These are phyloP conservation scores for Diadophis punctatus DNA, from an alignment of 2,113 vertebrate genomes.

Conservation along the genomic window DNA sequence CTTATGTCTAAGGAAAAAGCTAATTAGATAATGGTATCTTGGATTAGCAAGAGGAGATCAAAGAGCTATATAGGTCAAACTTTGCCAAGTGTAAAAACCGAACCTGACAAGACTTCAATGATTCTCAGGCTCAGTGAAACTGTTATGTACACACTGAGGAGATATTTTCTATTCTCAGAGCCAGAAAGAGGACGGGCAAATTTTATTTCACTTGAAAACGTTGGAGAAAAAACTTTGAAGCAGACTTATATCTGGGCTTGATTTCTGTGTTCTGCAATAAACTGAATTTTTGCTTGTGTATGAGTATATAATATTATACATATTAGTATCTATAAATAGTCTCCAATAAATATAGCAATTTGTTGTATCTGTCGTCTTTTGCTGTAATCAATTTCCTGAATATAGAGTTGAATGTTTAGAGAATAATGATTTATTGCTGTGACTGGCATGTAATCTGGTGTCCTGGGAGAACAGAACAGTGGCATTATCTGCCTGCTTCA, in stretches of 20 bases:
- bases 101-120: not conserved
- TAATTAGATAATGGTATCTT: not conserved
- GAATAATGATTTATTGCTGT: not conserved
- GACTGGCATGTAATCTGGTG: not conserved
- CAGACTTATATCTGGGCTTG: not conserved
- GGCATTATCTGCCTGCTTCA: not conserved
- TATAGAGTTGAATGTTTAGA: not conserved
- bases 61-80: not conserved
- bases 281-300: not conserved
- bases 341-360: not conserved
- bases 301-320: not conserved
- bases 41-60: not conserved
- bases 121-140: not conserved
- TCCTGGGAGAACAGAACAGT: not conserved
- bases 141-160: not conserved
- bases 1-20: not conserved
- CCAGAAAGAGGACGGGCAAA: not conserved
- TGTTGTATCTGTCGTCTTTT: not conserved
- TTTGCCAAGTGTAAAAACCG: not conserved
- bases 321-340: not conserved
- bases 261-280: not conserved
- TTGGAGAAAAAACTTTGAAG: not conserved
- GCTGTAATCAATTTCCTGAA: not conserved
- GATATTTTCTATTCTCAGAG: not conserved
- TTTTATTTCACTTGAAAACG: not conserved